Conservation (phyloP, 1,140 invertebrate species). For the Probaryconus sp. region DNA sequence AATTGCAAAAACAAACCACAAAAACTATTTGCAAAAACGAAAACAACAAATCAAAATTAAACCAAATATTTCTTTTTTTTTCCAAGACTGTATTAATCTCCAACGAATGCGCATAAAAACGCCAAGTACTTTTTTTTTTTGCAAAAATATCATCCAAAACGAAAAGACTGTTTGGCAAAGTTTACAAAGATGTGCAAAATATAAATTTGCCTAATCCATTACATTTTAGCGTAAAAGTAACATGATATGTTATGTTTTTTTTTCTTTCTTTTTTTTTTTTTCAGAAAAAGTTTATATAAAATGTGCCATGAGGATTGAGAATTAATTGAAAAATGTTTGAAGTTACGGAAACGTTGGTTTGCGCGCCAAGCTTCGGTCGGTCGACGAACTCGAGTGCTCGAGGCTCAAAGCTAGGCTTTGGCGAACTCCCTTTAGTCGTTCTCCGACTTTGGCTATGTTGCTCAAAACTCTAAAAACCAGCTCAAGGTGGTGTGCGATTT, state of each 20-base stretch:
- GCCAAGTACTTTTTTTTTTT: no score
- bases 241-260: not conserved
- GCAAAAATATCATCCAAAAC: no score
- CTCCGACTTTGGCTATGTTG: not conserved
- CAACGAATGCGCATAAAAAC: no score
- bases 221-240: no score
- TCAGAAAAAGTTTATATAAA: conserved; percentile 23
- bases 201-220: no score
- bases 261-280: conserved; percentile 5
- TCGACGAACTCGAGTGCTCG: conserved; percentile 62
- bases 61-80: no score
- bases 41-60: no score
- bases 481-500: conserved; percentile 24
- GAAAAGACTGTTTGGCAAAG: no score
- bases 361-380: conserved; percentile 58
- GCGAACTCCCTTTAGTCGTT: conserved; percentile 24
- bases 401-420: conserved; percentile 41
- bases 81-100: no score
- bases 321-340: conserved; percentile 16
- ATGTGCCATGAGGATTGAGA: conserved; percentile 4
- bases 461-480: conserved; percentile 37
- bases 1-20: no score
- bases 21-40: conserved; percentile 1
- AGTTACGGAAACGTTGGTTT: conserved; percentile 41
- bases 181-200: no score